These are phyloP conservation scores for Drosophila burlai DNA, from an alignment of 1,140 invertebrate species.

Conservation along the genomic window DNA sequence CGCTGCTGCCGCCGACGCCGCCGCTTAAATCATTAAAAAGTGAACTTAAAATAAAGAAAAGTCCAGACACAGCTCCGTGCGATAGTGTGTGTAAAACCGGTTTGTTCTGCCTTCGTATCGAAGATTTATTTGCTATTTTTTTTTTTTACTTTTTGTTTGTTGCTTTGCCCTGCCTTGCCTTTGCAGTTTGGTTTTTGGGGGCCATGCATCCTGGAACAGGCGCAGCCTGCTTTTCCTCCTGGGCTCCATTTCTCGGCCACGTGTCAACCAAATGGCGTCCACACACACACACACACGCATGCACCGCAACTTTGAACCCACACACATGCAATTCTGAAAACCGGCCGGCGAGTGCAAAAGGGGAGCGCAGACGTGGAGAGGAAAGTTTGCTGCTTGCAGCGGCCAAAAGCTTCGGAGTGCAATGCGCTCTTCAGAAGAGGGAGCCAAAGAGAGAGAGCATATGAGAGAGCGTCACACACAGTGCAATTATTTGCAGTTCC, in stretches of 20 bases:
- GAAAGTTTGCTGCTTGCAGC: conserved; percentile 62
- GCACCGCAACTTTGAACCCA: conserved; percentile 18
- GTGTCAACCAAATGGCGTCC: conserved; percentile 79
- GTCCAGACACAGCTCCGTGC: conserved; percentile 70
- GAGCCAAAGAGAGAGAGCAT: conserved; percentile 3
- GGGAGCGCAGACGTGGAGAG: conserved; percentile 32
- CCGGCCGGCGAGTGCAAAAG: conserved; percentile 66
- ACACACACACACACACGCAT: conserved; percentile 38
- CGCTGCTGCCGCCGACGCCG: conserved; percentile 39
- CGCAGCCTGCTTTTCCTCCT: conserved; percentile 45
- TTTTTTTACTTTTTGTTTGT: conserved; percentile 64
- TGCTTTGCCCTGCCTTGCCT: conserved; percentile 61
- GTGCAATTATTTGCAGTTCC: conserved; percentile 80
- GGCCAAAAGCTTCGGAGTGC: conserved; percentile 69
- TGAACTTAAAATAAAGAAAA: conserved; percentile 83
- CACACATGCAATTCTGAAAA: conserved; percentile 50
- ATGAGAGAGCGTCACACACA: conserved; percentile 18
- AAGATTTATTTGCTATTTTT: conserved; percentile 26
- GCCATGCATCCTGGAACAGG: conserved; percentile 20
- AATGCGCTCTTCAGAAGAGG: conserved; percentile 39
- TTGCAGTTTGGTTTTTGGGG: conserved; percentile 15
- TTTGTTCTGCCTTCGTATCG: conserved; percentile 54
- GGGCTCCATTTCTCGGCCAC: conserved; percentile 71
- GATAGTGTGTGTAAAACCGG: conserved; percentile 59
- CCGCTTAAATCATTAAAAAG: conserved; percentile 79